phyloP scores from a whole-genome alignment of 2,888 invertebrate species.

The Hyles lineata region DNA sequence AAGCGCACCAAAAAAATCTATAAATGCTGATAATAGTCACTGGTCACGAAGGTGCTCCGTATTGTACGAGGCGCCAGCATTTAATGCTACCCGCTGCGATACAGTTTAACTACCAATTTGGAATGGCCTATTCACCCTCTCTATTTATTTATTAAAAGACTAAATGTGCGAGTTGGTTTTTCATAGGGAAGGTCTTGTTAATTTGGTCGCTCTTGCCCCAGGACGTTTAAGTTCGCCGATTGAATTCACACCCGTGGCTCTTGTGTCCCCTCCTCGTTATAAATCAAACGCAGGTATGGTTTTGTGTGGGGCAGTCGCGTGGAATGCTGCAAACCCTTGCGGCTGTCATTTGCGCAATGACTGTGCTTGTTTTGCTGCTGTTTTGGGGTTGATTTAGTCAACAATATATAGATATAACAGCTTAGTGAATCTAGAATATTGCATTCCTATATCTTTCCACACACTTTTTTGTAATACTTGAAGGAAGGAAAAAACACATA shows the following conservation, averaged over 20 bases:
- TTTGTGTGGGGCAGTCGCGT: conserved; percentile 74
- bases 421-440: neutral
- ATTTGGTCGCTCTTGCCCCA: conserved; percentile 58
- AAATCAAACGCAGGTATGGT: conserved; percentile 82
- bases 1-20: conserved; percentile 69
- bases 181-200: conserved; percentile 51
- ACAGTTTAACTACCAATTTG: conserved; percentile 61
- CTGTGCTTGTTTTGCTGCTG: conserved; percentile 42
- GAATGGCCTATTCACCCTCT: conserved; percentile 49
- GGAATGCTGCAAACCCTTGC: conserved; percentile 64
- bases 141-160: conserved; percentile 34
- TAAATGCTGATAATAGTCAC: conserved; percentile 76
- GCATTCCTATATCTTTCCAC: neutral
- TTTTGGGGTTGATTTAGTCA: conserved; percentile 18
- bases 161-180: conserved; percentile 41
- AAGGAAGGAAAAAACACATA: neutral
- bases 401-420: neutral
- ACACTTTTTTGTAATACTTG: neutral
- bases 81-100: conserved; percentile 75
- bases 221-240: conserved; percentile 68
- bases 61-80: conserved; percentile 75
- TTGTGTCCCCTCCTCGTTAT: conserved; percentile 78
- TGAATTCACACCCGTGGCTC: conserved; percentile 77
- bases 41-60: conserved; percentile 75
- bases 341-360: conserved; percentile 58